phyloP scores from a whole-genome alignment of 2,888 invertebrate genomes.

The Ephialtes manifestator region DNA sequence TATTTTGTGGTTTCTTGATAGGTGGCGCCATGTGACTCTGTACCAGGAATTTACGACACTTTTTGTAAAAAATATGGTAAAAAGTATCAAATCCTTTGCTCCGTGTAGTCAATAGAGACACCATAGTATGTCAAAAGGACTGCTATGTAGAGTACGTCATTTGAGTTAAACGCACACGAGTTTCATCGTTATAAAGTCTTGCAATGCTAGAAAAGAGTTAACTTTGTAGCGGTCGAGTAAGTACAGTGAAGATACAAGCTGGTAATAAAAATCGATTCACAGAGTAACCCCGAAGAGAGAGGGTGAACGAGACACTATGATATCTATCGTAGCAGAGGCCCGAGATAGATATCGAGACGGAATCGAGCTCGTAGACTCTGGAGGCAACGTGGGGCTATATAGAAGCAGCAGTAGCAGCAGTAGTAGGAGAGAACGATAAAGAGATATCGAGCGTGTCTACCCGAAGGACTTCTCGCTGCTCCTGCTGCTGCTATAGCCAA shows the following conservation, averaged over 20 bases:
- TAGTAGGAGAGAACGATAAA: conserved; percentile 55
- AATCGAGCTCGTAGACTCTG: conserved; percentile 64
- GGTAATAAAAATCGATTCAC: conserved; percentile 62
- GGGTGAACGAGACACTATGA: conserved; percentile 52
- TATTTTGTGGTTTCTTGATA: too few relatives aligned
- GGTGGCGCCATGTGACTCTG: too few relatives aligned
- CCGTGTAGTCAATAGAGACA: not conserved
- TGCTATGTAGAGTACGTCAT: not conserved
- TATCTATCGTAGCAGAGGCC: conserved; percentile 44
- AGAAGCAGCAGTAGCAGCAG: conserved; percentile 43
- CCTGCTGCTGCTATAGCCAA: conserved; percentile 8
- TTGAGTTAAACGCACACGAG: not conserved
- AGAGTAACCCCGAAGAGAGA: conserved; percentile 61
- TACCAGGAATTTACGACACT: too few relatives aligned
- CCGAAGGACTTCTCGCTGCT: conserved; percentile 26
- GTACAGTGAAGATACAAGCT: conserved; percentile 29
- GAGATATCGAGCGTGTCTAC: conserved; percentile 65
- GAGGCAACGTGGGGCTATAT: conserved; percentile 43
- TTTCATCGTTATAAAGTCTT: conserved; percentile 23
- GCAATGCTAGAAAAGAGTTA: not conserved
- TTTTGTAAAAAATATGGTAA: too few relatives aligned
- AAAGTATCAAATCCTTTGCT: too few relatives aligned
- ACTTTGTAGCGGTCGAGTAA: conserved; percentile 12
- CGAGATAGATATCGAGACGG: conserved; percentile 61
- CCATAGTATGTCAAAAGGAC: not conserved